Evolutionary conservation across 2,888 invertebrate genomes (phyloP).

Genomic region (Netelia virgata): DNA sequence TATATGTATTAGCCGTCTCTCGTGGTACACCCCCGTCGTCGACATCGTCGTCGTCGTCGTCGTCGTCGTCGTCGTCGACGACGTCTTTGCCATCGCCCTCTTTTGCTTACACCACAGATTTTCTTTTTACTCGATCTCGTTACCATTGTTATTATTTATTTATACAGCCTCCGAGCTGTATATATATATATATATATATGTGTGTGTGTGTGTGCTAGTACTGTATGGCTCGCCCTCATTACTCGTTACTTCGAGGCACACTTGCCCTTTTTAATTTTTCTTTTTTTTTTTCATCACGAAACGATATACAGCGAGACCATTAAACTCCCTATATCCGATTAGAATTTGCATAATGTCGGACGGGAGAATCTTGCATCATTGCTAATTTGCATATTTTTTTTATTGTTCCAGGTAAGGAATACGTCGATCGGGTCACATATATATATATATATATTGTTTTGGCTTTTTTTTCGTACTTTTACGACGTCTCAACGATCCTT

Average conservation of each 20-base stretch:
- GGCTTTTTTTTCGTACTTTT: slow-evolving; percentile 3
- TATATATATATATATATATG: too few relatives aligned
- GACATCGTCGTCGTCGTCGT: not conserved
- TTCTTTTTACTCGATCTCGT: not conserved
- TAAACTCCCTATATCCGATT: slow-evolving; percentile 55
- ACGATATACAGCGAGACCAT: slow-evolving; percentile 18
- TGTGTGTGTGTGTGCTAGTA: not conserved
- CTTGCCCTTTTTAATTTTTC: slow-evolving; percentile 50
- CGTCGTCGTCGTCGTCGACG: too few relatives aligned
- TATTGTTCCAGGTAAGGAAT: slow-evolving; percentile 65
- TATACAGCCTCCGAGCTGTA: not conserved
- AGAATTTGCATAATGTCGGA: slow-evolving; percentile 61
- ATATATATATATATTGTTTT: slow-evolving; percentile 2
- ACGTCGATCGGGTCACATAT: slow-evolving; percentile 21
- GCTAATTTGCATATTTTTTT: slow-evolving; percentile 62
- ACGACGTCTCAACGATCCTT: slow-evolving; percentile 3
- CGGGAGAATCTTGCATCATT: slow-evolving; percentile 56
- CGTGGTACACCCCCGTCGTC: not conserved
- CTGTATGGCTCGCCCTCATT: slow-evolving; percentile 11
- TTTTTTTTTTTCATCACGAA: slow-evolving; percentile 30
- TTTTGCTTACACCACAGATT: not conserved
- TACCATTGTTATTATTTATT: not conserved
- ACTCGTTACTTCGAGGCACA: slow-evolving; percentile 51
- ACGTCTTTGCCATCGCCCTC: slow-evolving; percentile 23
- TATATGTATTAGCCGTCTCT: not conserved